These are phyloP conservation scores for Leucoptera coffeella DNA, from an alignment of 2,888 invertebrate species.

Conservation along the genomic window DNA sequence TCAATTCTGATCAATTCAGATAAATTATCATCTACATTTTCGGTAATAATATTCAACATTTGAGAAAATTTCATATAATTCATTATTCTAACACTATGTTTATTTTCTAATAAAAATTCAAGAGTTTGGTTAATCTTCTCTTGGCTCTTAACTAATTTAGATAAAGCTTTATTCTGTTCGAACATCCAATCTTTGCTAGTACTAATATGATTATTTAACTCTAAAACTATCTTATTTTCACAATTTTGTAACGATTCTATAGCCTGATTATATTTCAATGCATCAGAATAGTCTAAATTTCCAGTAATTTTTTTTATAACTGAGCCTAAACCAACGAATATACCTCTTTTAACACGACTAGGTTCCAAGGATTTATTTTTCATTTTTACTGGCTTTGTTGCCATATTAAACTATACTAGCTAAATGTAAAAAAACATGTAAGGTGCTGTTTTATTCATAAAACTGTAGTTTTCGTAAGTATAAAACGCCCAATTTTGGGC, in stretches of 20 bases:
- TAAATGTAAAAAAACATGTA: too few relatives aligned
- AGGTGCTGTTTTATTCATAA: too few relatives aligned
- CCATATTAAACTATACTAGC: too few relatives aligned
- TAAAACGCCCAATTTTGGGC: too few relatives aligned
- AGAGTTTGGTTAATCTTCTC: neutral
- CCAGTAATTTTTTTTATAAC: neutral
- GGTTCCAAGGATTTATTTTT: too few relatives aligned
- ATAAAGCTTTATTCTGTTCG: too few relatives aligned
- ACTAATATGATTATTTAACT: too few relatives aligned
- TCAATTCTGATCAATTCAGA: conserved; percentile 7
- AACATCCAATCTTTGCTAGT: neutral
- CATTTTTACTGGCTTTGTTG: too few relatives aligned
- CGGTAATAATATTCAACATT: neutral
- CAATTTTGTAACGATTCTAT: neutral
- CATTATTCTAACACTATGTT: neutral
- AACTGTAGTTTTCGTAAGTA: too few relatives aligned
- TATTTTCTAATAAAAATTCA: neutral
- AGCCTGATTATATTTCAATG: too few relatives aligned
- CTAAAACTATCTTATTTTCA: neutral
- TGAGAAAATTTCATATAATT: conserved; percentile 2
- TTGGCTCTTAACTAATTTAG: too few relatives aligned
- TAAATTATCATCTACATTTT: conserved; percentile 5
- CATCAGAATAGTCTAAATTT: conserved; percentile 1
- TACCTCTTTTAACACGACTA: neutral
- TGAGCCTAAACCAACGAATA: neutral